These are phyloP conservation scores for Illadopsis cleaveri DNA, from an alignment of 2,113 vertebrate genomes.

Conservation along the genomic window DNA sequence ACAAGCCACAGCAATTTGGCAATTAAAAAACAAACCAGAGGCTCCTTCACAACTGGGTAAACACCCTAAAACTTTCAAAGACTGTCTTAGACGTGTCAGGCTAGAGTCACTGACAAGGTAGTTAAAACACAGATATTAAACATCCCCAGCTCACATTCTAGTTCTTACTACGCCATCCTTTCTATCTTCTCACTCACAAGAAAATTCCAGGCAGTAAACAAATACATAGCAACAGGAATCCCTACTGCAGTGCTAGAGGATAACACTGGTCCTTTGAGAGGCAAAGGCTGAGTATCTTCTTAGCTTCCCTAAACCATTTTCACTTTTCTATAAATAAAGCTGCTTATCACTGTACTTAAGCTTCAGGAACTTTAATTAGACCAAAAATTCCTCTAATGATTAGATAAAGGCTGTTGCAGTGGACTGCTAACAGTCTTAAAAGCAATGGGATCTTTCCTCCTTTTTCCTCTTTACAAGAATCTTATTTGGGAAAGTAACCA, in stretches of 20 bases:
- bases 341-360: constrained; percentile 42
- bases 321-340: constrained; percentile 57
- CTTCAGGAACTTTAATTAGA: constrained; percentile 44
- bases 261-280: background rate
- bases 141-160: background rate
- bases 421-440: background rate
- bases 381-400: constrained; percentile 55
- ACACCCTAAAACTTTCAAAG: background rate
- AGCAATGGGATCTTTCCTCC: background rate
- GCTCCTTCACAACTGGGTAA: background rate
- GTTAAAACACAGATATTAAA: background rate
- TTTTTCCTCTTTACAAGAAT: background rate
- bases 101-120: background rate
- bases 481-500: background rate
- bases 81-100: background rate
- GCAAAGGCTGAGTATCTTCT: background rate
- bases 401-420: constrained; percentile 46
- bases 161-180: background rate
- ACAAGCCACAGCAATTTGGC: background rate
- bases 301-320: constrained; percentile 25
- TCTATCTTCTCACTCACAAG: background rate
- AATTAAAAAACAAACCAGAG: background rate
- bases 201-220: background rate
- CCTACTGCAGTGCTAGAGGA: background rate
- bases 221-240: background rate